Evolutionary conservation across 2,888 invertebrate species (phyloP).

Genomic region (Eristalis intricaria): DNA sequence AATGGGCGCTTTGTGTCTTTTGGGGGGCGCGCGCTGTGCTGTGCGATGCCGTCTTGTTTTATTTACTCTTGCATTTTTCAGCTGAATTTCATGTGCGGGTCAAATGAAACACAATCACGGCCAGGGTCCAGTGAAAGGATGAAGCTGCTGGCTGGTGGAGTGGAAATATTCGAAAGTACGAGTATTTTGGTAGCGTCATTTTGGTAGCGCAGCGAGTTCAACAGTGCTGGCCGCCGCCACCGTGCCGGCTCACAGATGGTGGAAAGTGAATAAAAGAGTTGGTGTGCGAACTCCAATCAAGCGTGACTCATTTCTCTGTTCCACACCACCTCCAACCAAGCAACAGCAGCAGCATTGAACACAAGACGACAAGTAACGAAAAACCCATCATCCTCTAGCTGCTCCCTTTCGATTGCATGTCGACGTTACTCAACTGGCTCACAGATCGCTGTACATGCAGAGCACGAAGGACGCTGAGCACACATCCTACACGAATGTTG

Average conservation of each 20-base stretch:
- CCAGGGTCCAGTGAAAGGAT: constrained; percentile 50
- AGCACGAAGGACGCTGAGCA: constrained; percentile 49
- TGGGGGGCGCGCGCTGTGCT: constrained; percentile 13
- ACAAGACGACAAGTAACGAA: constrained; percentile 42
- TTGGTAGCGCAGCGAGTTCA: not conserved
- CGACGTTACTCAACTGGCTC: constrained; percentile 13
- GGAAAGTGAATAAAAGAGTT: constrained; percentile 42
- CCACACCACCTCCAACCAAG: constrained; percentile 13
- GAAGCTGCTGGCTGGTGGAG: constrained; percentile 2
- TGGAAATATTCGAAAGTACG: constrained; percentile 17
- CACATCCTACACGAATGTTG: constrained; percentile 65
- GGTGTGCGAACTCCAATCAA: constrained; percentile 24
- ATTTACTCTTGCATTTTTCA: not conserved
- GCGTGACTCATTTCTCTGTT: constrained; percentile 41
- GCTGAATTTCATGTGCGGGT: constrained; percentile 3
- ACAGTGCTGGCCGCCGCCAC: not conserved
- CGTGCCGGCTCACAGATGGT: not conserved
- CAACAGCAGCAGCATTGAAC: not conserved
- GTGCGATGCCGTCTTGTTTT: not conserved
- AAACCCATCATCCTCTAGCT: constrained; percentile 24
- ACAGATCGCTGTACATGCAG: constrained; percentile 48
- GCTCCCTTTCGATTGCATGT: constrained; percentile 62
- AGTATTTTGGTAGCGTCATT: constrained; percentile 1
- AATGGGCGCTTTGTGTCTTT: constrained; percentile 49
- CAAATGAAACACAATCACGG: constrained; percentile 45